Evolutionary conservation across 2,797 vertebrate species (phyloP), one percentile per base, ranked within the genome.

Genomic region (Cephalopachus bancanus): DNA sequence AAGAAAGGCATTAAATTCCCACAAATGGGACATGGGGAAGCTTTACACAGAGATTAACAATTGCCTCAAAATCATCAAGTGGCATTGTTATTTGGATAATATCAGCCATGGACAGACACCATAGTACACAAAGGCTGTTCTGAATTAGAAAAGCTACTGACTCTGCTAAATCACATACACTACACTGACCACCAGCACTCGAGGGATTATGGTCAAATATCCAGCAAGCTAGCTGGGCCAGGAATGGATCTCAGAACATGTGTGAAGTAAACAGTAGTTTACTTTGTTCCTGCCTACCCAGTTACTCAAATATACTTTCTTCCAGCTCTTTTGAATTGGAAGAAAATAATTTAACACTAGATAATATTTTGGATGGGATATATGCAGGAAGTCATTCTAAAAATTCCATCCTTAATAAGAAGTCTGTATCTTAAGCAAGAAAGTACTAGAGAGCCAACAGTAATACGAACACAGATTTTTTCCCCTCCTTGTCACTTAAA

Each of bases 81-180:
- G 49, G 16, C 86, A 72, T 88, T 96, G 26, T 71, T 91, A 87
- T 89, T 93, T 91, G 94, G 75, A 67, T 95, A 85, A 96, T 79
- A 78, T 67, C 57, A 98, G 84, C 10, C 22, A 81, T 5, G 7
- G 20, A 79, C 75, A 94, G 67, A 75, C 93, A 96, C 30, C 94
- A 95, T 26, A 72, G 80, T 59, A 96, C 64, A 94, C 3, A 93
- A 83, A 97, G 96, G 80, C 86, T 95, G 95, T 0, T 0, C 24
- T 92, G 89, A 97, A 97, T 60, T 80, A 97, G 60, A 91, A 95
- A 97, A 93, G 11, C 37, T 96, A 97, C 95, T 83, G 96, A 97
- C 89, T 97, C 94, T 79, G 95, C 93, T 93, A 96, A 96, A 93
- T 1, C 71, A 26, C 65, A 89, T 72, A 97, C 17, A 92, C 89